Evolutionary conservation across 2,888 invertebrate species (phyloP).

Genomic region (Drosophila maculinotata): DNA sequence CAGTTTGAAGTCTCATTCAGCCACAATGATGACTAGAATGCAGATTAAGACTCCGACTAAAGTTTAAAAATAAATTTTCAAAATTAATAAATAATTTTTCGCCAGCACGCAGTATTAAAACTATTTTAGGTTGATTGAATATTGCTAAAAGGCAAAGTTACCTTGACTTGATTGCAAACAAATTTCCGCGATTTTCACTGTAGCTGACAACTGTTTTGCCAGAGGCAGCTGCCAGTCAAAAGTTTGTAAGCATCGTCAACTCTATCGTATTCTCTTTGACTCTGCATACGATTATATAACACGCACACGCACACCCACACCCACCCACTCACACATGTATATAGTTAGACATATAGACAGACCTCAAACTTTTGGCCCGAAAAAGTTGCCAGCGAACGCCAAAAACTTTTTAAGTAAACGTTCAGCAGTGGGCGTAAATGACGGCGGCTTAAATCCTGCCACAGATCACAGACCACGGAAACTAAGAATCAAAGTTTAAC

Average conservation of each 20-base stretch:
- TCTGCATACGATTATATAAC: conserved; percentile 50
- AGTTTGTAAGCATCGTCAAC: conserved; percentile 33
- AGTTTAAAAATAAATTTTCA: not conserved
- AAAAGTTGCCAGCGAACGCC: conserved; percentile 44
- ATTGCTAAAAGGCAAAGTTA: conserved; percentile 16
- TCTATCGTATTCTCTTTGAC: conserved; percentile 31
- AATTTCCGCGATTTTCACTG: conserved; percentile 38
- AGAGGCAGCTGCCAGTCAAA: conserved; percentile 57
- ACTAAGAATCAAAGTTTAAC: conserved; percentile 63
- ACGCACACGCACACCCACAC: conserved; percentile 3
- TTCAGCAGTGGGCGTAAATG: conserved; percentile 16
- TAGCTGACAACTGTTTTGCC: conserved; percentile 51
- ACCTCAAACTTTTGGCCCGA: conserved; percentile 49
- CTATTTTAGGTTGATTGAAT: conserved; percentile 9
- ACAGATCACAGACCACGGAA: conserved; percentile 52
- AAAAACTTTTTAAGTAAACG: conserved; percentile 60
- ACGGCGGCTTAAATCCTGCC: conserved; percentile 24
- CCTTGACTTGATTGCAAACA: conserved; percentile 27
- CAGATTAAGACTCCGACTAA: too few relatives aligned
- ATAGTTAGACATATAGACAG: conserved; percentile 45
- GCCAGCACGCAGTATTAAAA: not conserved
- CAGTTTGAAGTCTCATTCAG: too few relatives aligned
- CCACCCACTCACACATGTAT: not conserved
- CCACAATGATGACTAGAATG: too few relatives aligned
- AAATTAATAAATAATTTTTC: conserved; percentile 3